Evolutionary conservation across 2,888 invertebrate species (phyloP).

Genomic region (Sympetrum striolatum): DNA sequence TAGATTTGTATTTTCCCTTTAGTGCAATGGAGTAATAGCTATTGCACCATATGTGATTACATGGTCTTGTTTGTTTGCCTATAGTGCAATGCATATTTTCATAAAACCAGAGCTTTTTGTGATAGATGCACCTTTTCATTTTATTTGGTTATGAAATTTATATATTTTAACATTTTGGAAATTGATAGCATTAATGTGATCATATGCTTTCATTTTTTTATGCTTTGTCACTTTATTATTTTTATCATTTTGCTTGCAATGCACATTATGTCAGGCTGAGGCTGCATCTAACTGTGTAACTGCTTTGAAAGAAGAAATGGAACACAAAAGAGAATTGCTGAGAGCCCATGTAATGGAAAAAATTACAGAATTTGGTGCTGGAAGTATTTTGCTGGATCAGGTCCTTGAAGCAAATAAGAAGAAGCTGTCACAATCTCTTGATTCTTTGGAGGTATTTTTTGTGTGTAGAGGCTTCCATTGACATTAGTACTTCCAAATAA

Average conservation of each 20-base stretch:
- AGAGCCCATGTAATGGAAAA: conserved; percentile 19
- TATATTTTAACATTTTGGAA: neutral
- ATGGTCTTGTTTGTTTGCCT: too few species aligned
- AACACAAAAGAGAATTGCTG: conserved; percentile 62
- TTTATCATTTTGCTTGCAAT: conserved; percentile 52
- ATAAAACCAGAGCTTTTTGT: too few species aligned
- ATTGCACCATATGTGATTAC: too few species aligned
- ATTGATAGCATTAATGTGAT: neutral
- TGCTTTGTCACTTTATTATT: conserved; percentile 55
- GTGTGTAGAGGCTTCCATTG: neutral
- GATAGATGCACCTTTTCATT: too few species aligned
- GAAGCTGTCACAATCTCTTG: conserved; percentile 22
- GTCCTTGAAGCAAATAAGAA: conserved; percentile 5
- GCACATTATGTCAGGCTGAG: conserved; percentile 66
- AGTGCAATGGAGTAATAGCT: too few species aligned
- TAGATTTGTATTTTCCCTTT: too few species aligned
- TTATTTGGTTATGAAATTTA: neutral
- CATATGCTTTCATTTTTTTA: conserved; percentile 54
- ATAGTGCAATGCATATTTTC: too few species aligned
- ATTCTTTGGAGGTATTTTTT: neutral
- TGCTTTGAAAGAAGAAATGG: conserved; percentile 64
- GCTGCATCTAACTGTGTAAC: conserved; percentile 70
- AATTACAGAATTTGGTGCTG: conserved; percentile 7
- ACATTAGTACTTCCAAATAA: too few species aligned
- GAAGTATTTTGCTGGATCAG: conserved; percentile 18